phyloP scores from a whole-genome alignment of 2,113 vertebrate species.

The Actinemys pallida region DNA sequence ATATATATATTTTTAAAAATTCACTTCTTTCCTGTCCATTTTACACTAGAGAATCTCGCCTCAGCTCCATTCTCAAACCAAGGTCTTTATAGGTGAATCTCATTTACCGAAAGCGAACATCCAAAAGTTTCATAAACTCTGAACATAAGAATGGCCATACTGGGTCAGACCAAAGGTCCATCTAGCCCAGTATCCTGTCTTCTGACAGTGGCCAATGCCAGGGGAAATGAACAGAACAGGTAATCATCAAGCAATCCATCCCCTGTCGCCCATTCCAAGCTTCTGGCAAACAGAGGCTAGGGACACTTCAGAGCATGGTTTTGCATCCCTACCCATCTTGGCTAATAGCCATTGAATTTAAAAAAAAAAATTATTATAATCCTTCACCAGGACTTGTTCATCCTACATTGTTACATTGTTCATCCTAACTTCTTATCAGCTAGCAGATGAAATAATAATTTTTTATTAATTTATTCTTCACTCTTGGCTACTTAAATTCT shows the following conservation, averaged over 20 bases:
- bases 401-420: neutral
- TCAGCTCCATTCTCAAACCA: conserved; percentile 31
- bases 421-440: neutral
- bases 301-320: no score
- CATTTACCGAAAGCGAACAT: neutral
- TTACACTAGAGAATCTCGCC: neutral
- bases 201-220: neutral
- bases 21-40: neutral
- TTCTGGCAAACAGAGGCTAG: neutral
- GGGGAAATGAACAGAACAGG: neutral
- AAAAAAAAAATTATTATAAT: neutral
- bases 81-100: neutral
- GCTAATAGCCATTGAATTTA: no score
- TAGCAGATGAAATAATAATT: neutral
- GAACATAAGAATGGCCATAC: no score
- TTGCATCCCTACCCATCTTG: no score
- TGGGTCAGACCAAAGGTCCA: neutral
- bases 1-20: neutral
- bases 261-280: neutral
- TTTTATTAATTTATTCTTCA: neutral
- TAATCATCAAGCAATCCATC: neutral
- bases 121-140: conserved; percentile 9
- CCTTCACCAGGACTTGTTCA: neutral
- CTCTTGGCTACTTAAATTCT: neutral
- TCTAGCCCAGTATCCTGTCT: neutral